Evolutionary conservation across 2,888 invertebrate species (phyloP).

Genomic region (Automeris io): DNA sequence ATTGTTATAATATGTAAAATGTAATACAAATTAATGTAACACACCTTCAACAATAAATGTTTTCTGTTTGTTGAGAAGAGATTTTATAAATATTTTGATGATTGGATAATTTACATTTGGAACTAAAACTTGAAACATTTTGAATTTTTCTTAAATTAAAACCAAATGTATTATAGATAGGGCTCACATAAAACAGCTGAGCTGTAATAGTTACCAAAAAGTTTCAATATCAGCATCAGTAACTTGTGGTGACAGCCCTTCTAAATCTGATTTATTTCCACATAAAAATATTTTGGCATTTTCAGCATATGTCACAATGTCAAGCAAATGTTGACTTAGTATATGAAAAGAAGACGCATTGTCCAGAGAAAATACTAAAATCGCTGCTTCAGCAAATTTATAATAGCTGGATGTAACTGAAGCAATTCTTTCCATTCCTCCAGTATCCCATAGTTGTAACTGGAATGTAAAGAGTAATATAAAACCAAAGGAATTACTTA

Average conservation of each 20-base stretch:
- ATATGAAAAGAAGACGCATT: slow-evolving; percentile 95
- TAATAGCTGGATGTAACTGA: slow-evolving; percentile 97
- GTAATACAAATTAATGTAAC: too few relatives aligned
- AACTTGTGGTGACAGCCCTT: slow-evolving; percentile 84
- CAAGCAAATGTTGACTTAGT: slow-evolving; percentile 92
- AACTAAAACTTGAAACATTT: too few relatives aligned
- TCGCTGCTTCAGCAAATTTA: slow-evolving; percentile 96
- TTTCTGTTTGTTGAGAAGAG: too few relatives aligned
- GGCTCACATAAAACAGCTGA: too few relatives aligned
- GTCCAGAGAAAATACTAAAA: slow-evolving; percentile 93
- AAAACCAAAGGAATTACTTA: background rate
- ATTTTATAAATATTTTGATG: too few relatives aligned
- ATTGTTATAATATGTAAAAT: slow-evolving; percentile 2
- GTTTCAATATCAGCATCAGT: slow-evolving; percentile 92
- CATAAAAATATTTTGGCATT: slow-evolving; percentile 97
- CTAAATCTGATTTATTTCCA: slow-evolving; percentile 93
- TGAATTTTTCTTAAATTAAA: too few relatives aligned
- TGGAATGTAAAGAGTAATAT: slow-evolving; percentile 45
- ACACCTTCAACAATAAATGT: too few relatives aligned
- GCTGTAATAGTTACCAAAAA: slow-evolving; percentile 85
- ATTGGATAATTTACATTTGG: too few relatives aligned
- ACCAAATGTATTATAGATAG: too few relatives aligned
- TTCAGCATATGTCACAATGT: slow-evolving; percentile 95
- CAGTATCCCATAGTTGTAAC: slow-evolving; percentile 97
- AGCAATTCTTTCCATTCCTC: slow-evolving; percentile 97